Base-by-base conservation (phyloP, 2,888 invertebrate genomes). In the Euproctis similis region DNA sequence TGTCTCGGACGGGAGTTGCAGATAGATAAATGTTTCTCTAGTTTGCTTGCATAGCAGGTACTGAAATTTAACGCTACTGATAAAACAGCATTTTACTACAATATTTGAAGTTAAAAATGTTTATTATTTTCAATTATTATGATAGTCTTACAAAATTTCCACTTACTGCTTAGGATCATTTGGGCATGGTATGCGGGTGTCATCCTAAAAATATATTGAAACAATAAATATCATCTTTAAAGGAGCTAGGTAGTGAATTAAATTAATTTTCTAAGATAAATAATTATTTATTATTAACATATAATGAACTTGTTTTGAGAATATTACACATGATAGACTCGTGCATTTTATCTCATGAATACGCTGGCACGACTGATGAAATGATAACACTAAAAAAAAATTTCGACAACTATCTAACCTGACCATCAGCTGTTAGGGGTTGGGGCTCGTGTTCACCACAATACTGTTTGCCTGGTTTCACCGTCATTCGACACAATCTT, bases 401-500 rank as follows among this genome's bases (percentile, higher is more conserved):
- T 14, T 14, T 4, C 4, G 14, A 4, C 14, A 14, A 6, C 14
- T 14, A 14, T 4, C 4, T 14, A 51, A 72, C 81, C 58, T 66
- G 50, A 30, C 59, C 66, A 30, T 56, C 52, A 10, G 49, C 49
- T 10, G 53, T 46, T 27, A 34, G 50, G 1, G 72, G 75, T 20
- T 63, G 57, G 2, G 78, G 86, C 37, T 86, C 80, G 59, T 92
- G 93, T 57, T 93, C 93, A 0, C 91, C 92, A 57, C 93, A 93
- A 59, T 87, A 93, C 35, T 86, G 72, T 10, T 87, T 86, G 1
- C 89, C 91, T n/a, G 87, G 80, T 38, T 87, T 88, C 3, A 91
- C 88, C 0, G 89, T 87, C 92, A 93, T 92, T 44, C 91, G 89
- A 56, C 93, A 93, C 39, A 87, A 87, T 2, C 93, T 86, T 55